Base-by-base conservation (phyloP, 2,888 invertebrate genomes). In the Halictus quadricinctus region DNA sequence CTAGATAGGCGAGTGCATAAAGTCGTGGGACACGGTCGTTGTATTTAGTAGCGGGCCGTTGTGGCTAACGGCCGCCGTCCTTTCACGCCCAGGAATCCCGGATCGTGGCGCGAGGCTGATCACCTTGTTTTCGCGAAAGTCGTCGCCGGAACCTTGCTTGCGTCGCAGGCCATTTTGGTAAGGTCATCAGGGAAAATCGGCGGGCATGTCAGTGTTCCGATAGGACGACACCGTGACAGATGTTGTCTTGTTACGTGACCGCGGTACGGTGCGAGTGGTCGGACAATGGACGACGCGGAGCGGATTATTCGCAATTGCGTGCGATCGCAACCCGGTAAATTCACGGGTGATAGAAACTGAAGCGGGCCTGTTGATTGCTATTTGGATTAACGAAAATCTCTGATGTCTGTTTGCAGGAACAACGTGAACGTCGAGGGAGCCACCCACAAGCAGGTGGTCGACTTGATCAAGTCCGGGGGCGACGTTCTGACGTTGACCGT, bases 401-500 rank as follows among this genome's bases (percentile, higher is more conserved):
- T 54, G 29, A 5, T 80, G 13, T 80, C 21, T 81, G 66, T 3
- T 87, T 86, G n/a, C 96, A 99, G 99, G 89, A 99, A 99, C 96
- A 98, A 98, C 90, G 98, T 98, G 87, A 99, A 98, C 95, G 99
- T 99, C 21, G 99, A 99, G 96, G 99, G 99, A 76, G 97, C 99
- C n/a, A 99, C 99, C 66, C 99, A 99, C 95, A 98, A 99, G 93
- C 99, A 99, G 95, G 99, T 99, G 87, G 99, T 99, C 72, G 99
- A 99, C 95, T 96, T 99, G 91, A 99, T 99, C 93, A 99, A 99
- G 95, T 99, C 99, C 21, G 99, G 99, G 4, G 99, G 99, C 29
- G 99, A 99, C 95, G 98, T 98, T 88, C 96, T 99, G 88, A 98
- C 98, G 43, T 96, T 99, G 80, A 99, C 99, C 84, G 99, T 99